These are phyloP conservation scores for Chunga burmeisteri DNA, from an alignment of 2,113 vertebrate species.

Conservation along the genomic window DNA sequence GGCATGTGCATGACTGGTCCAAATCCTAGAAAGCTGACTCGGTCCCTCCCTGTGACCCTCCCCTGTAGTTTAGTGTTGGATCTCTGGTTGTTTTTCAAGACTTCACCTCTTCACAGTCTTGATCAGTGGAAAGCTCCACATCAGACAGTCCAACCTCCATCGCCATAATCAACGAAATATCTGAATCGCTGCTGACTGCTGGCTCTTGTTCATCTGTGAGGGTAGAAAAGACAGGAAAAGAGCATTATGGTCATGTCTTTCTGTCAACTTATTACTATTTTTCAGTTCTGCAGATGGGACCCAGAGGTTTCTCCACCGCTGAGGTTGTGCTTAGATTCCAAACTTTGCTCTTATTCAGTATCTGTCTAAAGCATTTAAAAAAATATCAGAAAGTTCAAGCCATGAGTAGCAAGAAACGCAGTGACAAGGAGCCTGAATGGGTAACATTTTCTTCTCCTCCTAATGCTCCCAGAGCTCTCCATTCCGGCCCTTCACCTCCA, in stretches of 20 bases:
- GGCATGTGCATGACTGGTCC: conserved; percentile 53
- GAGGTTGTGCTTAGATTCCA: not conserved
- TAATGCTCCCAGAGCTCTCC: not conserved
- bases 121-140: conserved; percentile 85
- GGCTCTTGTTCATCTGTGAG: conserved; percentile 88
- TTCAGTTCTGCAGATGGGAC: not conserved
- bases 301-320: not conserved
- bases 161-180: conserved; percentile 87
- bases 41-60: conserved; percentile 37
- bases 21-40: conserved; percentile 41
- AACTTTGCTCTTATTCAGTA: not conserved
- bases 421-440: not conserved
- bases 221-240: conserved; percentile 29
- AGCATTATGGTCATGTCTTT: not conserved
- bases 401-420: not conserved
- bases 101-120: conserved; percentile 85
- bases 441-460: not conserved
- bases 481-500: not conserved
- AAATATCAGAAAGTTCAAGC: not conserved
- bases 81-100: conserved; percentile 74
- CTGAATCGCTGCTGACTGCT: conserved; percentile 89
- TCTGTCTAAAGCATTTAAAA: not conserved
- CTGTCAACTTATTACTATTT: fast-evolving
- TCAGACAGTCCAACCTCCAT: conserved; percentile 87
- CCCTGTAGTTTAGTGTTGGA: conserved; percentile 1